Percentiles rank a stretch among this genome's conserved stretches.
phyloP scores from a whole-genome alignment of 2,113 vertebrate species.

The Lethenteron reissneri region DNA sequence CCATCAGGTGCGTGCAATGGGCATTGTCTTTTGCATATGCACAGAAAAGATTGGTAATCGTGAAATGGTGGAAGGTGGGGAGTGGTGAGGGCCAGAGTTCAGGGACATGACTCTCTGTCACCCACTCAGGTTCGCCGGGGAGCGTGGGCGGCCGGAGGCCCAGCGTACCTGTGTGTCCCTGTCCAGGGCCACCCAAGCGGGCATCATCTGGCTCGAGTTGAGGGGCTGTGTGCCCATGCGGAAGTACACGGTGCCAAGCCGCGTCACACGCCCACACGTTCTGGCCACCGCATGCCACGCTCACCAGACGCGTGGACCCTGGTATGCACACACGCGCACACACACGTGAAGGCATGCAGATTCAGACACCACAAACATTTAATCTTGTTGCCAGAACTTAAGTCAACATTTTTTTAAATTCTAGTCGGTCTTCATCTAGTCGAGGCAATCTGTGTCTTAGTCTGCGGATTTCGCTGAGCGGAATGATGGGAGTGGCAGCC shows the following conservation, averaged over 20 bases:
- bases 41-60: background rate
- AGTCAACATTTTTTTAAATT: too few relatives aligned
- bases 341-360: too few relatives aligned
- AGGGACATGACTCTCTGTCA: background rate
- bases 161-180: constrained; percentile 48
- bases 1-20: background rate
- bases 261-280: constrained; percentile 80
- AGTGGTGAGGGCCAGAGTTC: background rate
- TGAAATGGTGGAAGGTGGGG: background rate
- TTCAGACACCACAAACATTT: too few relatives aligned
- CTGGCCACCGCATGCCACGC: constrained; percentile 67
- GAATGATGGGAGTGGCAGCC: too few relatives aligned
- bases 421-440: too few relatives aligned
- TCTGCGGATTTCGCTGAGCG: too few relatives aligned
- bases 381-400: too few relatives aligned
- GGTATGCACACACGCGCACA: background rate
- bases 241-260: constrained; percentile 59
- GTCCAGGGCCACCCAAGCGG: constrained; percentile 84
- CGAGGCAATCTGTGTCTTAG: too few relatives aligned
- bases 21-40: background rate
- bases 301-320: constrained; percentile 50
- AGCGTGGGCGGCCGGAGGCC: constrained; percentile 1
- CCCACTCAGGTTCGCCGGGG: background rate
- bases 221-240: constrained; percentile 82
- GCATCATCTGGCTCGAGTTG: constrained; percentile 91